These are phyloP conservation scores for Colius striatus DNA, from an alignment of 2,113 vertebrate species.

Conservation along the genomic window DNA sequence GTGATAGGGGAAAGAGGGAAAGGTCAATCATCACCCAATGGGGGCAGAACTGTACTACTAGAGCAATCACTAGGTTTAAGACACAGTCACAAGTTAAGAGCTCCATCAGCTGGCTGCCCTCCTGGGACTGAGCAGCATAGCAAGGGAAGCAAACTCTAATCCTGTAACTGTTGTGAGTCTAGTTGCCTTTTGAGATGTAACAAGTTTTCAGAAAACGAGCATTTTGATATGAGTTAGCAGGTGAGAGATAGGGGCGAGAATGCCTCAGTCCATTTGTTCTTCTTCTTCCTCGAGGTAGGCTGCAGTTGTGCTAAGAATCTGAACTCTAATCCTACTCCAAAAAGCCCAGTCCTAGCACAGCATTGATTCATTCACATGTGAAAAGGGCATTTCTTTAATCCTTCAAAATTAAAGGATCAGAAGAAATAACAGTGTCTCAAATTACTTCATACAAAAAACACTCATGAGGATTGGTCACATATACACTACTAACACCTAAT, in stretches of 20 bases:
- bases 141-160: neutral
- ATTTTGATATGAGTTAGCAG: neutral
- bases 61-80: neutral
- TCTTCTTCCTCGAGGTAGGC: neutral
- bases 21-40: neutral
- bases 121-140: neutral
- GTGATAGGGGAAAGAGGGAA: neutral
- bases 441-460: neutral
- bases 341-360: neutral
- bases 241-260: neutral
- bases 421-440: neutral
- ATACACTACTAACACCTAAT: neutral
- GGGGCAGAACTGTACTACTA: neutral
- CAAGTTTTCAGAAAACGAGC: neutral
- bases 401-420: neutral
- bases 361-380: neutral
- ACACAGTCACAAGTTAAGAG: neutral
- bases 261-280: neutral
- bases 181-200: neutral
- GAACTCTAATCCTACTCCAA: neutral
- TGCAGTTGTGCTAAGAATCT: neutral
- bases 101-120: neutral
- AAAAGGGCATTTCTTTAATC: neutral
- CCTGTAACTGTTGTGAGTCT: neutral
- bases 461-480: neutral